Base-by-base conservation (phyloP, 2,113 vertebrate genomes). In the Ia io region DNA sequence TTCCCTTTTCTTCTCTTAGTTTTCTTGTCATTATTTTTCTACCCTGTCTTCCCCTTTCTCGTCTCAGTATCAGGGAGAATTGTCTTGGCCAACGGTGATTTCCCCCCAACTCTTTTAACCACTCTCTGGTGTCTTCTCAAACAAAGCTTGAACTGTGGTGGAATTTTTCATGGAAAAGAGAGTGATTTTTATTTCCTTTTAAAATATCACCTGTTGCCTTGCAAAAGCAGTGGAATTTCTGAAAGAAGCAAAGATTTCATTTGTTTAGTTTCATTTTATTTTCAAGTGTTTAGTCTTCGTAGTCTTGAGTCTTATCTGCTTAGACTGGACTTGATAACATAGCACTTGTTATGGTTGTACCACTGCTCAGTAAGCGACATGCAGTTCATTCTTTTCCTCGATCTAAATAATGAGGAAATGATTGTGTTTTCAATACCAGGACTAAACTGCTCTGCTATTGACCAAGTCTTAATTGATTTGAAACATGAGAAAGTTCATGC, bases 381-480 rank as follows among this genome's bases (percentile, higher is more conserved):
- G 35, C 2, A 51, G 56, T 37, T 47, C 30, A 51, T 67, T 25
- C 47, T 79, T 79, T 94, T 28, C 18, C 32, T 91, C n/a, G 40
- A 20, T 59, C 93, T 82, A 93, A 97, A 59, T 93, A 91, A 97
- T 69, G 76, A 92, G 73, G 69, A 93, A 91, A 91, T 87, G 95
- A 95, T 95, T 84, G 69, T 93, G 77, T 95, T 95, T 96, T 95
- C 92, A 84, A 96, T 90, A 88, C 35, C 40, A 88, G 76, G 40
- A 82, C 76, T 92, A 80, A 96, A 94, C 84, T 93, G 89, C 89
- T 88, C 56, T 83, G 89, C 61, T 96, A 93, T 88, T 97, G 97
- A 97, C 65, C 73, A 93, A 87, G 44, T 94, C 90, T 90, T 94
- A 95, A 94, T 78, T 95, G 95, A 97, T 96, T 93, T 96, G 94